Evolutionary conservation across 2,888 invertebrate genomes (phyloP), one percentile per base, ranked within the genome.

Genomic region (Nipponacmea schrenckii): DNA sequence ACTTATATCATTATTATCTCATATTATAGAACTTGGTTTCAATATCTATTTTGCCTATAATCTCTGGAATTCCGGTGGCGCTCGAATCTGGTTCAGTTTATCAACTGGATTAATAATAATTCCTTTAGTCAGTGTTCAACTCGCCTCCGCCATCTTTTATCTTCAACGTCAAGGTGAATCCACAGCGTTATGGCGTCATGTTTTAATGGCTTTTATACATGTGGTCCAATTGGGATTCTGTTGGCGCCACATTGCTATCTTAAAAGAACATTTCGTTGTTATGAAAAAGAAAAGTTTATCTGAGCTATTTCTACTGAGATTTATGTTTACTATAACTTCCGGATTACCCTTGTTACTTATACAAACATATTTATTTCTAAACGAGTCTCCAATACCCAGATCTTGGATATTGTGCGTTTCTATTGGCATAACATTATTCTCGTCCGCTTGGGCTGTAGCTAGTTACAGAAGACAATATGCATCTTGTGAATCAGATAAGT

Each of bases 371-470:
- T 91, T 95, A 64, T 89, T 95, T 73, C 81, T 84, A 15, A 84
- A 86, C 1, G 89, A 89, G 20, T 67, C 45, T 8, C 64, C 70
- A 62, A n/a, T 69, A 14, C n/a, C 48, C 1, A 70, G 69, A 74
- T 44, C 56, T 0, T 86, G 94, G 74, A 92, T 78, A 8, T 48
- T 78, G 20, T 67, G 77, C 20, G 94, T 95, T 50, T 95, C 96
- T 0, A 94, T 95, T 5, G 92, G 93, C 0, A 89, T 96, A 1
- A 95, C 95, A 0, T 90, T 96, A 66, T 94, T 96, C 90, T 94
- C 94, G 73, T 93, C 95, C 65, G 95, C 95, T 85, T 96, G 96
- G 96, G 94, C 95, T 64, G 91, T 96, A 44, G 95, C 96, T 26
- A 95, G 95, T 80, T 96, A 95, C 89, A 91, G 94, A 0, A 90